A percentile compares a stretch with the other conserved stretches of the same genome.
These are phyloP conservation scores for Heliconius melpomene DNA, from an alignment of 1,140 invertebrate species.

Conservation along the genomic window DNA sequence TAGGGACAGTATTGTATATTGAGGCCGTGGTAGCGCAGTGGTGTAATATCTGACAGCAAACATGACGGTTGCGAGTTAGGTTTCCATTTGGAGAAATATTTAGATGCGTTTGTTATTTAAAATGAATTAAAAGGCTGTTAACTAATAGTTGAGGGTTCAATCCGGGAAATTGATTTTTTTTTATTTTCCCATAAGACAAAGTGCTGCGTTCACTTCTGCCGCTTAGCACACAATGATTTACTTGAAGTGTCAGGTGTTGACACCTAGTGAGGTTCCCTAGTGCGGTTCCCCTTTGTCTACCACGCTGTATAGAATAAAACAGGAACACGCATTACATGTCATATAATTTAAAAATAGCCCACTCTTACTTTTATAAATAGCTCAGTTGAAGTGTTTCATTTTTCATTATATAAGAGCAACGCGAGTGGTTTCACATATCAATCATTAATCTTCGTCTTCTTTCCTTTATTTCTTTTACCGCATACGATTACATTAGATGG, in stretches of 20 bases:
- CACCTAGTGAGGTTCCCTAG: no score
- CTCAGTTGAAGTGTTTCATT: conserved; percentile 5
- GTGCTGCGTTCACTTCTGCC: no score
- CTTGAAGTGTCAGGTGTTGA: no score
- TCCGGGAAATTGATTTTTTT: no score
- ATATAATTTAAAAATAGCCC: background rate
- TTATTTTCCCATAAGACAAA: no score
- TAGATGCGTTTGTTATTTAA: no score
- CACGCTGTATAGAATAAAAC: no score
- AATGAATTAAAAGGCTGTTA: no score
- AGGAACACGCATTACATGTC: no score
- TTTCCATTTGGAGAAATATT: background rate
- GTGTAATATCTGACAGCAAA: background rate
- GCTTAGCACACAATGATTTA: no score
- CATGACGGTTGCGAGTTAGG: background rate
- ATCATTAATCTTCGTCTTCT: conserved; percentile 9
- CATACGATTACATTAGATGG: conserved; percentile 7
- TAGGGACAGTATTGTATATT: background rate
- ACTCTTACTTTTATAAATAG: conserved; percentile 4
- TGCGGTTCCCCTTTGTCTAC: no score
- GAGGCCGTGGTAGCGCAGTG: background rate
- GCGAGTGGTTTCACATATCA: conserved; percentile 12
- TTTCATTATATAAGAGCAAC: conserved; percentile 13
- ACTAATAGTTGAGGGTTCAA: no score
- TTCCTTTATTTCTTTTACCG: conserved; percentile 2